Base-by-base conservation (phyloP, 2,797 vertebrate genomes). In the Heliangelus exortis region DNA sequence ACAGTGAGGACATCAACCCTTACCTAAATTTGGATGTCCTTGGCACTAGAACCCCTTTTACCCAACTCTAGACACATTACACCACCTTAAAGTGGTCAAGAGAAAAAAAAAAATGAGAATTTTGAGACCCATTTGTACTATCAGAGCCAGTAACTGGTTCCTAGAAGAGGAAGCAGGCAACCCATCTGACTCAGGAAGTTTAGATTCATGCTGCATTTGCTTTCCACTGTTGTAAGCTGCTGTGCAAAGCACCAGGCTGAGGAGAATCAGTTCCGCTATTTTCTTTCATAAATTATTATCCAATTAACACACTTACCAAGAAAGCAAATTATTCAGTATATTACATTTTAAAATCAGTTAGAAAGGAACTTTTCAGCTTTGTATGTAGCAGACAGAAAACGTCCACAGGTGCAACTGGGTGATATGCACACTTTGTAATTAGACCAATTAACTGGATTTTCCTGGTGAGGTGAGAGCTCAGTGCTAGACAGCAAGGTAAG, bases 251-350 rank as follows among this genome's bases (percentile, higher is more conserved):
- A 6, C 50, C 61, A 92, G 81, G 15, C 89, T 41, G 76, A 87
- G 92, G 91, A 96, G 95, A 92, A 95, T 82, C 88, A 93, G 67
- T 47, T 79, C 90, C 78, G 0, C 25, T 73, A 84, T 96, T 97
- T 95, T 95, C 94, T 97, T 94, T 89, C 86, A 92, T 86, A 79
- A 97, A 98, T 97, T 96, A 96, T 97, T 47, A 61, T 59, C 95
- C 93, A 95, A 95, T 97, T 90, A 97, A 96, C 90, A 84, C 50
- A 84, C 31, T 68, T 93, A 84, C 71, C 73, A 87, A 73, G 47
- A 95, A 78, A 87, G 79, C 62, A 91, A 95, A 87, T 92, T 77
- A 89, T 68, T 65, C 54, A 6, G 51, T 33, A 20, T 43, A 89
- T 79, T 45, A 8, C 18, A 58, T 34, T 62, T 71, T 36, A 88